Conservation (phyloP, 1,140 invertebrate species). For the Adoxophyes honmai region DNA sequence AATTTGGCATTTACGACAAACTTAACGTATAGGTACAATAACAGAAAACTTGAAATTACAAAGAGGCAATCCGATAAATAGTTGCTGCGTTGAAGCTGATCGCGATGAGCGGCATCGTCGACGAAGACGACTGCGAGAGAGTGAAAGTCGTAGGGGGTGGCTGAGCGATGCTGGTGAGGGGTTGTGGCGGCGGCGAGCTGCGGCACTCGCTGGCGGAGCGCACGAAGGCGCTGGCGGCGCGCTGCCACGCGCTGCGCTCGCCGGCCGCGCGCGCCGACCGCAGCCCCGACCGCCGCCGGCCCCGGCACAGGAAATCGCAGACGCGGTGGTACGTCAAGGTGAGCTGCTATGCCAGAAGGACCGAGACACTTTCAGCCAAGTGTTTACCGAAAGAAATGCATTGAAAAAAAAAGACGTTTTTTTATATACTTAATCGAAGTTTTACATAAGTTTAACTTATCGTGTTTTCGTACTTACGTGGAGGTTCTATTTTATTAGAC, state of each 20-base stretch:
- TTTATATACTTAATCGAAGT: too few relatives aligned
- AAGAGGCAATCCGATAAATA: background rate
- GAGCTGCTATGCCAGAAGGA: constrained; percentile 35
- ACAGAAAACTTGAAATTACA: too few relatives aligned
- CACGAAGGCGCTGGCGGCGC: constrained; percentile 65
- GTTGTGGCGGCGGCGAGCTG: constrained; percentile 60
- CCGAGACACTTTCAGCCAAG: too few relatives aligned
- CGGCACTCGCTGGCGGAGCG: constrained; percentile 67
- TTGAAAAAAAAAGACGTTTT: too few relatives aligned
- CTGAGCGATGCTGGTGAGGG: constrained; percentile 62
- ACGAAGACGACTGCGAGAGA: constrained; percentile 23
- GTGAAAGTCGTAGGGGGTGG: constrained; percentile 31
- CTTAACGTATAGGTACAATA: too few relatives aligned
- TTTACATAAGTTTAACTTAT: too few relatives aligned
- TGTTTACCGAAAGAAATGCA: too few relatives aligned
- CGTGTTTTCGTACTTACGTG: too few relatives aligned
- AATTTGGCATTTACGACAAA: too few relatives aligned
- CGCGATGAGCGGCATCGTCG: constrained; percentile 24
- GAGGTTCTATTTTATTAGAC: too few relatives aligned
- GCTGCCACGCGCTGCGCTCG: constrained; percentile 61
- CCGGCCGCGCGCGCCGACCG: constrained; percentile 55
- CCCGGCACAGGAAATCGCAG: constrained; percentile 61
- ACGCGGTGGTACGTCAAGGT: constrained; percentile 72
- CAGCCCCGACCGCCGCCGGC: constrained; percentile 49
- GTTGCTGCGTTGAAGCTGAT: background rate